Evolutionary conservation across 2,888 invertebrate species (phyloP).

Genomic region (Spialia ferax): DNA sequence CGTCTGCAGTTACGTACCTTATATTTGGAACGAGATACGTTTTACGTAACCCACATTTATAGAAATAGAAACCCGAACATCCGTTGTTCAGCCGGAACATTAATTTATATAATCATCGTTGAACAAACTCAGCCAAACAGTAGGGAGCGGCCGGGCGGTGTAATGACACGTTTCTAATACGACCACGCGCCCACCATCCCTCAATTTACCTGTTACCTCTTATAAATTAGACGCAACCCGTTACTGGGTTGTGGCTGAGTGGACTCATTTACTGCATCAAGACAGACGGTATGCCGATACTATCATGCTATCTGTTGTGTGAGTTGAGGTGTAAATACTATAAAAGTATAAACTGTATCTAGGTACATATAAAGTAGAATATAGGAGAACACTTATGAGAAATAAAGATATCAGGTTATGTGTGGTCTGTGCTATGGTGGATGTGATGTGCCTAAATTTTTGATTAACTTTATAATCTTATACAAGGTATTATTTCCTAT

Average conservation of each 20-base stretch:
- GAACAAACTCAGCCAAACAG: slow-evolving; percentile 74
- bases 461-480: too few relatives aligned
- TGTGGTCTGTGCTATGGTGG: too few relatives aligned
- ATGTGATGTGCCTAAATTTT: too few relatives aligned
- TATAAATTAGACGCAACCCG: slow-evolving; percentile 82
- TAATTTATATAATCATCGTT: slow-evolving; percentile 72
- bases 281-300: not conserved
- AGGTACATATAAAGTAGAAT: too few relatives aligned
- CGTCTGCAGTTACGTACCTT: not conserved
- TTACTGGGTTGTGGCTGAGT: slow-evolving; percentile 59
- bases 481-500: too few relatives aligned
- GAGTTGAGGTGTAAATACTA: too few relatives aligned
- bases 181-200: slow-evolving; percentile 73
- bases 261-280: not conserved
- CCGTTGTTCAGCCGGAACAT: slow-evolving; percentile 54
- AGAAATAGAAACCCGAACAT: slow-evolving; percentile 40
- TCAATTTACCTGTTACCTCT: slow-evolving; percentile 79
- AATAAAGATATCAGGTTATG: too few relatives aligned
- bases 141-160: slow-evolving; percentile 42
- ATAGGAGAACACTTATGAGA: too few relatives aligned
- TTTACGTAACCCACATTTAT: slow-evolving; percentile 19
- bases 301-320: too few relatives aligned
- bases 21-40: not conserved
- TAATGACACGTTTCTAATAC: slow-evolving; percentile 71
- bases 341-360: too few relatives aligned